Conservation (phyloP, 2,888 invertebrate species). For the Phorcus lineatus region DNA sequence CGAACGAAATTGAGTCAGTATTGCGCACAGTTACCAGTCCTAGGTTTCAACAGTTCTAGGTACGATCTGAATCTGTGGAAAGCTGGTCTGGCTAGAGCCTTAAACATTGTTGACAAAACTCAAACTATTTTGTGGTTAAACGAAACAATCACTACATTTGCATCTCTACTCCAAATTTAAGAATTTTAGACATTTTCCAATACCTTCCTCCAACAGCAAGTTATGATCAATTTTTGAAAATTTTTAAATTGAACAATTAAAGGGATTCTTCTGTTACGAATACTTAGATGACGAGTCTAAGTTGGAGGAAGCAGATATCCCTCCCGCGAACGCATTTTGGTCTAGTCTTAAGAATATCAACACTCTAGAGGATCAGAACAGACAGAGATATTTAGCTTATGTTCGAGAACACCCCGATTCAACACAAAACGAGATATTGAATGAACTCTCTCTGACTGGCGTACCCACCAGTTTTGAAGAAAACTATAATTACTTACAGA, state of each 20-base stretch:
- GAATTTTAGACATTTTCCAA: neutral
- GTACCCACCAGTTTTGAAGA: neutral
- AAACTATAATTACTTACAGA: neutral
- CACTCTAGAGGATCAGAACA: neutral
- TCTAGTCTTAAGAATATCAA: neutral
- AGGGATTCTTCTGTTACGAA: conserved; percentile 7
- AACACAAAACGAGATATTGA: neutral
- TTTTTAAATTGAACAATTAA: neutral
- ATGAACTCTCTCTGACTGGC: neutral
- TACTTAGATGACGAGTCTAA: neutral
- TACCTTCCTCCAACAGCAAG: conserved; percentile 5
- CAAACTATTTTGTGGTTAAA: neutral
- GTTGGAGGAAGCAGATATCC: neutral
- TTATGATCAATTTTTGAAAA: neutral
- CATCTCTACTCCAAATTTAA: neutral
- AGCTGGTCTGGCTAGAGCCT: neutral
- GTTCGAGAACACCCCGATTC: neutral
- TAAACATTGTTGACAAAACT: no score
- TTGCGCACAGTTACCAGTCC: neutral
- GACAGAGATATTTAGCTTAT: neutral
- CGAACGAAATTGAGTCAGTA: neutral
- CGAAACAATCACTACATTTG: conserved; percentile 7
- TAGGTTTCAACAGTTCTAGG: neutral
- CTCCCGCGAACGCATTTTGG: neutral
- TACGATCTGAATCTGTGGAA: conserved; percentile 5